phyloP scores from a whole-genome alignment of 2,888 invertebrate genomes.

The Galerucella nymphaeae region DNA sequence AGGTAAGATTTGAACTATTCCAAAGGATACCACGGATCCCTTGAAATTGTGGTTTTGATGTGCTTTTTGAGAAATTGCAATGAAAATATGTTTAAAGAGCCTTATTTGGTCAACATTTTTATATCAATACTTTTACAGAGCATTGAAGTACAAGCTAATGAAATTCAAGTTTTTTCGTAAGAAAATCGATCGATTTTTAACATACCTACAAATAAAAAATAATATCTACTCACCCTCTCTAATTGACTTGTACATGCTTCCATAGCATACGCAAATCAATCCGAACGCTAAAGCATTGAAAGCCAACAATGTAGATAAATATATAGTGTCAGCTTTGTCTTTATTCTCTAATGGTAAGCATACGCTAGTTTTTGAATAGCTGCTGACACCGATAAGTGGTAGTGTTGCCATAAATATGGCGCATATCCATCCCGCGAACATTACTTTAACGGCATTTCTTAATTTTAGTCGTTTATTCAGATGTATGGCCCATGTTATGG shows the following conservation, averaged over 20 bases:
- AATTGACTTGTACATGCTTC: slow-evolving; percentile 72
- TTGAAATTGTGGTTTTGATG: too few species aligned
- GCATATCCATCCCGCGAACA: slow-evolving; percentile 71
- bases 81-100: too few species aligned
- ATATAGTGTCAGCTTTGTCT: slow-evolving; percentile 67
- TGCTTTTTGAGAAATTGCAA: too few species aligned
- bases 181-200: too few species aligned
- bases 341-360: slow-evolving; percentile 74
- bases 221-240: slow-evolving; percentile 55
- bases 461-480: slow-evolving; percentile 71
- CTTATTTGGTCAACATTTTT: too few species aligned
- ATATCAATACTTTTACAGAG: too few species aligned
- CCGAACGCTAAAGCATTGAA: slow-evolving; percentile 74
- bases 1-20: too few species aligned
- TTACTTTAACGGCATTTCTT: slow-evolving; percentile 69
- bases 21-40: too few species aligned
- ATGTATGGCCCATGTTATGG: slow-evolving; percentile 72
- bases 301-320: slow-evolving; percentile 69
- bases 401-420: slow-evolving; percentile 70
- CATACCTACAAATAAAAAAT: slow-evolving; percentile 7
- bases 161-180: too few species aligned
- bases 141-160: too few species aligned
- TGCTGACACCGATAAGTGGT: slow-evolving; percentile 73
- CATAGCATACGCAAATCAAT: slow-evolving; percentile 73
- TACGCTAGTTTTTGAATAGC: slow-evolving; percentile 75